Evolutionary conservation across 2,888 invertebrate genomes (phyloP).

Genomic region (Hypercompe scribonia): DNA sequence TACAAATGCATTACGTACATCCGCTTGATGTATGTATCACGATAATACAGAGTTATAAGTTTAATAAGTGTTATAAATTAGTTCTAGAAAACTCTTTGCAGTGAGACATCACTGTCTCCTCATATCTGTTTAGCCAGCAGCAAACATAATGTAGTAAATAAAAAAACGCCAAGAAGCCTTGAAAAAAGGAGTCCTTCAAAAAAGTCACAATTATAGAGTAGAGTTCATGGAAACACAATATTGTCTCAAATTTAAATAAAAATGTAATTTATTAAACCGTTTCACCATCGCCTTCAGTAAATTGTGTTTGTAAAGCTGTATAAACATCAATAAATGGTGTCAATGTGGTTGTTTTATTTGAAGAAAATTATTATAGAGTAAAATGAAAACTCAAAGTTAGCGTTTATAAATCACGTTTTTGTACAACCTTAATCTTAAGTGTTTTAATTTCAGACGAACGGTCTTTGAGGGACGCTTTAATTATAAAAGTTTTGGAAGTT

Average conservation of each 20-base stretch:
- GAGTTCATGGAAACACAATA: neutral
- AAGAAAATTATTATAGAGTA: conserved; percentile 2
- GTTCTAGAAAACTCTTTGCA: neutral
- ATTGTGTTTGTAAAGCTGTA: conserved; percentile 15
- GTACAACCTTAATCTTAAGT: too few species aligned
- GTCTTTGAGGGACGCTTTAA: too few species aligned
- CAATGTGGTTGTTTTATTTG: conserved; percentile 15
- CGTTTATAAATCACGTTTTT: neutral
- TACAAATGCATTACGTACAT: neutral
- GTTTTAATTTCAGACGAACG: too few species aligned
- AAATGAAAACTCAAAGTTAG: neutral
- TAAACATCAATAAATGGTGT: conserved; percentile 2
- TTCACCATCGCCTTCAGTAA: neutral
- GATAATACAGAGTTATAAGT: neutral
- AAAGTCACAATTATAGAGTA: too few species aligned
- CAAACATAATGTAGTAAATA: too few species aligned
- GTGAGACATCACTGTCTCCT: too few species aligned
- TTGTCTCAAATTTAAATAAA: neutral
- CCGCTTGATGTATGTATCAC: neutral
- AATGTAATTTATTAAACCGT: conserved; percentile 4
- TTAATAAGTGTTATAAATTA: neutral
- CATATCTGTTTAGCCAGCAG: too few species aligned
- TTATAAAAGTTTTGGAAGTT: too few species aligned
- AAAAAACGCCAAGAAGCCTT: too few species aligned
- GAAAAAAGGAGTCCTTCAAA: too few species aligned